Evolutionary conservation across 2,113 vertebrate genomes (phyloP), one percentile per base, ranked within the genome.

Genomic region (Leptobrachium ailaonicum): DNA sequence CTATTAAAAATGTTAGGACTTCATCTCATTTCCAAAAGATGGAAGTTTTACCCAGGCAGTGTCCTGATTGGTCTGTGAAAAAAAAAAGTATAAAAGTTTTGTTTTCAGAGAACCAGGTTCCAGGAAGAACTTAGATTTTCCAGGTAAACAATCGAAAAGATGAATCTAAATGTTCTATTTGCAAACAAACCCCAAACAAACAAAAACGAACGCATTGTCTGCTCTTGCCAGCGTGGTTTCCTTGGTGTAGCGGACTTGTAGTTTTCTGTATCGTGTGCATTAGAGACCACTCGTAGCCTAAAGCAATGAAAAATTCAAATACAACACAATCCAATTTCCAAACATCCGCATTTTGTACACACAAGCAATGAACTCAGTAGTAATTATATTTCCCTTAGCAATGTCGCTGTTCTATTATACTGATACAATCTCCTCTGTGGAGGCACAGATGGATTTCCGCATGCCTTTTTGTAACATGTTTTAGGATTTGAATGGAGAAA

Each of bases 171-270:
- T 32, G 20, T 32, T 32, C 20, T 32, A 32, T 32, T 32, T 32
- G 20, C 20, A 32, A 32, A 32, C 20, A 32, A 32, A 32, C 20
- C 20, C 20, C 20, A 32, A 32, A 5, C 47, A 50, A 4, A 50
- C 8, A 50, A 5, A 8, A 50, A 50, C 47, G 1, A 50, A 50
- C 47, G 1, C 8, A 50, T 50, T 50, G 47, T 50, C 47, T 50
- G 8, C 8, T 50, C 4, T 50, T 50, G 4, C 4, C 4, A 50
- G 8, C 8, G 8, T 50, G 47, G 77, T 80, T 80, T 73, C 70
- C 70, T 66, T 80, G 69, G 77, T 66, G 72, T 42, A 60, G 72
- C 13, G 73, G 77, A 80, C n/a, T 80, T 70, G 73, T 47, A 41
- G 43, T 73, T 80, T 60, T 80, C 56, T 47, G 56, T 67, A 42